phyloP scores from a whole-genome alignment of 1,140 invertebrate species.

The Glossosoma conforme region DNA sequence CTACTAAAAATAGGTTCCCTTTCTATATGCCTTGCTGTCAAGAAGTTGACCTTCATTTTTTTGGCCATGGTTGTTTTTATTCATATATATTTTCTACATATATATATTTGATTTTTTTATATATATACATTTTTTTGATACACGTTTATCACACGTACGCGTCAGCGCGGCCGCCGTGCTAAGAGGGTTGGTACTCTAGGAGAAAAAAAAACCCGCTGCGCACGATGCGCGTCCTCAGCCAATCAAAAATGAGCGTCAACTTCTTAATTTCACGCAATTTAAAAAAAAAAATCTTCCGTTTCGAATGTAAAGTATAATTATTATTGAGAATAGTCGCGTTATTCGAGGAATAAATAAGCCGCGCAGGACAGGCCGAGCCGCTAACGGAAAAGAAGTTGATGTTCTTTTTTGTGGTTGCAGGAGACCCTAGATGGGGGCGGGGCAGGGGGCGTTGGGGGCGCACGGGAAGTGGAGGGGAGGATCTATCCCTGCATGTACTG shows the following conservation, averaged over 20 bases:
- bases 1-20: conserved; percentile 43
- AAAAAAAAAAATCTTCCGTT: no score
- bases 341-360: conserved; percentile 37
- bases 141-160: conserved; percentile 2
- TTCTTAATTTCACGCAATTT: conserved; percentile 59
- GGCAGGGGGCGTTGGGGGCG: conserved; percentile 46
- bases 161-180: neutral
- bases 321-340: conserved; percentile 35
- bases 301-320: no score
- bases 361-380: conserved; percentile 38
- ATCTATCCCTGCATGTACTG: conserved; percentile 81
- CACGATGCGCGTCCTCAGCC: conserved; percentile 51
- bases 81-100: conserved; percentile 40
- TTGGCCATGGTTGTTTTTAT: conserved; percentile 71
- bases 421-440: conserved; percentile 68
- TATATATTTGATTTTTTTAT: conserved; percentile 32
- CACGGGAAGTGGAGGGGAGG: conserved; percentile 44
- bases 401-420: conserved; percentile 89
- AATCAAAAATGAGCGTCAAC: conserved; percentile 94
- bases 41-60: conserved; percentile 89
- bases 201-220: conserved; percentile 11
- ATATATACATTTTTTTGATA: conserved; percentile 8
- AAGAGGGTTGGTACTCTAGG: no score
- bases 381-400: conserved; percentile 78
- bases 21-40: conserved; percentile 67